Evolutionary conservation across 2,797 vertebrate species (phyloP), one percentile per base, ranked within the genome.

Genomic region (Coregonus ussuriensis): DNA sequence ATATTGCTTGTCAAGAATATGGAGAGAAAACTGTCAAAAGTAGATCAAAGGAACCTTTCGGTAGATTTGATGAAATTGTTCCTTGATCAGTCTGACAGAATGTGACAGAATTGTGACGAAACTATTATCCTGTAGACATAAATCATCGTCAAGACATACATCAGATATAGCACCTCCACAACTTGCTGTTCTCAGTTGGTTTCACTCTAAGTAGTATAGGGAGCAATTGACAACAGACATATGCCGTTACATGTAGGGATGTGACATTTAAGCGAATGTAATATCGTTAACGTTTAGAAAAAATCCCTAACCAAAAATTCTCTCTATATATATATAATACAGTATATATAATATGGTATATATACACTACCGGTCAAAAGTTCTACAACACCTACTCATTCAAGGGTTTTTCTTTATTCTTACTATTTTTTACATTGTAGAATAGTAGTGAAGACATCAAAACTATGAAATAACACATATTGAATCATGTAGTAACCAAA

Each of bases 21-120:
- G 86, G 89, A 88, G 88, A 81, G 75, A 86, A 89, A 87, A 90
- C 87, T 87, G 88, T 91, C 88, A 90, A 86, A 90, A 88, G 21
- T 73, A 86, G 85, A 89, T 90, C 71, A 87, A 85, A 90, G 81
- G 79, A 84, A 69, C 65, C 47, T 75, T 85, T 84, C n/a, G 2
- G 75, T 74, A 74, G 74, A 82, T 86, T 75, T 88, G 75, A 79
- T 82, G 83, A 87, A 92, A 91, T 92, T 92, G 87, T 82, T 47
- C 41, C 87, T 85, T 88, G 84, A 90, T 90, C 89, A 88, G 80
- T 85, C 75, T 72, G 84, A 89, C 86, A 85, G 78, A 77, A 76
- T 88, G 80, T 88, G 91, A 91, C 88, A 88, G 83, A 85, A 77
- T 16, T 59, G 79, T 84, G 85, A 88, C 75, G 72, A 83, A 76